A percentile compares a stretch with the other conserved stretches of the same genome.
These are phyloP conservation scores for Brachionus asplanchnoidis DNA, from an alignment of 1,140 invertebrate species.

Conservation along the genomic window DNA sequence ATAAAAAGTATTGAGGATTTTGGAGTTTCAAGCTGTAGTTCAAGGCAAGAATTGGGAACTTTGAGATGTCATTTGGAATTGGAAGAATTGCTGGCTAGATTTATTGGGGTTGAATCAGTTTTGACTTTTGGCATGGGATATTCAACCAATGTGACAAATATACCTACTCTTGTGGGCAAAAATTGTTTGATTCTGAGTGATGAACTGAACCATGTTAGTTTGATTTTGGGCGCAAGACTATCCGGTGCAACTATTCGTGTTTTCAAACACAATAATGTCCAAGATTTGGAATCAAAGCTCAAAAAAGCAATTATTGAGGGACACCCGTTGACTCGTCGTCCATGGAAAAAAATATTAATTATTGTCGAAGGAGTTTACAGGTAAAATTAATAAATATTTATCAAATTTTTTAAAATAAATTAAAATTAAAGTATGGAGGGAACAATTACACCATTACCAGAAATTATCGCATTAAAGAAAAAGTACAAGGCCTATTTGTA, in stretches of 20 bases:
- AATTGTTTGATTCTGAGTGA: slow-evolving; percentile 81
- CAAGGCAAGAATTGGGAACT: slow-evolving; percentile 29
- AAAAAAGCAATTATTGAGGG: slow-evolving; percentile 73
- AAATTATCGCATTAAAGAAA: slow-evolving; percentile 83
- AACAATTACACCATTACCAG: slow-evolving; percentile 79
- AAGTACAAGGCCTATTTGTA: slow-evolving; percentile 87
- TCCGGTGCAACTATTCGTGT: slow-evolving; percentile 78
- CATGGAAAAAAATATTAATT: slow-evolving; percentile 90
- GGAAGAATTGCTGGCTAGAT: slow-evolving; percentile 76
- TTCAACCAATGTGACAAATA: slow-evolving; percentile 89
- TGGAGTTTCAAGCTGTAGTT: slow-evolving; percentile 50
- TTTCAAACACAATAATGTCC: slow-evolving; percentile 79
- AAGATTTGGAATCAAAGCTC: slow-evolving; percentile 75
- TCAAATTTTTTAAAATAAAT: no score
- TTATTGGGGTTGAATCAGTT: slow-evolving; percentile 85
- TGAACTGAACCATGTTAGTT: slow-evolving; percentile 90
- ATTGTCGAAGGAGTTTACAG: slow-evolving; percentile 86
- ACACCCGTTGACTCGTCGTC: slow-evolving; percentile 69
- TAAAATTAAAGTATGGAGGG: slow-evolving; percentile 81
- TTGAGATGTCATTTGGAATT: slow-evolving; percentile 61
- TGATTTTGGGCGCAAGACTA: slow-evolving; percentile 83
- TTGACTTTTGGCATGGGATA: slow-evolving; percentile 98
- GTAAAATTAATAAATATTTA: slow-evolving; percentile 20
- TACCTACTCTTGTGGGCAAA: slow-evolving; percentile 75
- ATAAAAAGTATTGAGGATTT: slow-evolving; percentile 51